phyloP scores from a whole-genome alignment of 37 sponge, comb jelly and placozoan species.

The Ianthella basta region DNA sequence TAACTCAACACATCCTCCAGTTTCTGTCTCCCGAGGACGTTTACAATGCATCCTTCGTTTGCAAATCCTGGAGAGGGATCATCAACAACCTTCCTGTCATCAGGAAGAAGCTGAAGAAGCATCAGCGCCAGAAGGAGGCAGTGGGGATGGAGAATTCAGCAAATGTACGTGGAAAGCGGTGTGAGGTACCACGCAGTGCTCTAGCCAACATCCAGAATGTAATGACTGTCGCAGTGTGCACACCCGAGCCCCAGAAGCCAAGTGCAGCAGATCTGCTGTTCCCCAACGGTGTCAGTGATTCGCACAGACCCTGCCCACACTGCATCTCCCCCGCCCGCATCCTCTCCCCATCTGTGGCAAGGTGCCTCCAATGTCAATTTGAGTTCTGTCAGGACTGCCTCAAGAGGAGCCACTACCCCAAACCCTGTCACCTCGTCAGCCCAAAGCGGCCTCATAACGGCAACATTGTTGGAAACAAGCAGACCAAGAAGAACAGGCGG shows the following conservation, averaged over 20 bases:
- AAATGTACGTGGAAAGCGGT: too few relatives aligned
- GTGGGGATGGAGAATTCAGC: not conserved
- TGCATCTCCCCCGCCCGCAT: slow-evolving; percentile 32
- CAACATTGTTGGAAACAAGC: not conserved
- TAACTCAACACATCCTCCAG: slow-evolving; percentile 11
- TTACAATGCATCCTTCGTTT: slow-evolving; percentile 19
- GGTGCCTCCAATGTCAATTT: not conserved
- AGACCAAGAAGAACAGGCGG: not conserved
- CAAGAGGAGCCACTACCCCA: not conserved
- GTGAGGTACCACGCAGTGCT: not conserved
- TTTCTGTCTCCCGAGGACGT: not conserved
- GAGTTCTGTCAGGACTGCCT: slow-evolving; percentile 29
- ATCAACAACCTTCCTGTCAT: not conserved
- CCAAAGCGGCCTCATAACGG: not conserved
- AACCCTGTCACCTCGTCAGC: slow-evolving; percentile 7
- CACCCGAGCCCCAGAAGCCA: not conserved
- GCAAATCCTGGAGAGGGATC: slow-evolving; percentile 20
- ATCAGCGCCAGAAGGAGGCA: not conserved
- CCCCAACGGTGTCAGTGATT: slow-evolving; percentile 1
- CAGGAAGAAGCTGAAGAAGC: not conserved
- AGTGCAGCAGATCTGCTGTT: not conserved
- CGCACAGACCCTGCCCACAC: slow-evolving; percentile 19
- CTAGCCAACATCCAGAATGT: not conserved
- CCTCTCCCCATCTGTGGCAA: slow-evolving; percentile 16
- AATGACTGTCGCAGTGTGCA: not conserved